These are phyloP conservation scores for Ibidorhyncha struthersii DNA, from an alignment of 2,113 vertebrate species.

Conservation along the genomic window DNA sequence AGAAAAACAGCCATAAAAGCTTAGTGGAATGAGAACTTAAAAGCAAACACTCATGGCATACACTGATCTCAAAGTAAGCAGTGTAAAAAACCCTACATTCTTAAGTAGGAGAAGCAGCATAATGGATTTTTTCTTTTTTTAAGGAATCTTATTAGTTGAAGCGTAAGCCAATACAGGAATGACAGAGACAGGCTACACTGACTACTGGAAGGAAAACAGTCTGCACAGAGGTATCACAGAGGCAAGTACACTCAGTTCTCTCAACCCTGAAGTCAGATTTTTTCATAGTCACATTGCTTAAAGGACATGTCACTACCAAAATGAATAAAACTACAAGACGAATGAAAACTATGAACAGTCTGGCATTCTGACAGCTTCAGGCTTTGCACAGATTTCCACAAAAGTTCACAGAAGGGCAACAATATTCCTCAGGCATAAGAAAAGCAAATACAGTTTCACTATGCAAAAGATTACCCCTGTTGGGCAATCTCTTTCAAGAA, in stretches of 20 bases:
- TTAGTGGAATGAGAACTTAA: neutral
- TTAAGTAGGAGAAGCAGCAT: neutral
- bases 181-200: neutral
- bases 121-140: neutral
- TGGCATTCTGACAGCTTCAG: neutral
- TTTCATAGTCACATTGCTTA: neutral
- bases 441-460: neutral
- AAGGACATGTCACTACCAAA: neutral
- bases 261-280: neutral
- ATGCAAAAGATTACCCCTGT: neutral
- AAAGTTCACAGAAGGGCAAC: neutral
- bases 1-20: conserved; percentile 1
- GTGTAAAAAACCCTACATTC: neutral
- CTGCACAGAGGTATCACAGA: neutral
- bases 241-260: neutral
- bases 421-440: neutral
- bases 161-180: conserved; percentile 42
- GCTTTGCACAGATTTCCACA: neutral
- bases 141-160: neutral
- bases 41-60: neutral
- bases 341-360: neutral
- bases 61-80: neutral
- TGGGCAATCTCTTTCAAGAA: neutral
- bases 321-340: neutral
- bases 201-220: neutral